Conservation (phyloP, 2,113 vertebrate genomes). For the Leucoraja erinaceus region DNA sequence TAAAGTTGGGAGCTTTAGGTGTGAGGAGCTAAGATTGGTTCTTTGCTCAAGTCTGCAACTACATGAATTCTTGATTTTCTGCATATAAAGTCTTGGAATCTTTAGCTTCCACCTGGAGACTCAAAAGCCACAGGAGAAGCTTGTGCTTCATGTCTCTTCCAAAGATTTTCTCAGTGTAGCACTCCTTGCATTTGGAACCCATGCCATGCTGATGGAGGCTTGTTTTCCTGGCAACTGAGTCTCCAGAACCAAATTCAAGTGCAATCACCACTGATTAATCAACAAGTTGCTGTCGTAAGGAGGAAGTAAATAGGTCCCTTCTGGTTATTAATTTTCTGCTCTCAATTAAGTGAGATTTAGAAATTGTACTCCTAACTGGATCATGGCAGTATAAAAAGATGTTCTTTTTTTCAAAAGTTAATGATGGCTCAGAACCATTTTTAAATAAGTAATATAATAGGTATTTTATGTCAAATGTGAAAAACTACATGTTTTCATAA, state of each 20-base stretch:
- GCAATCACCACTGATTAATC: not conserved
- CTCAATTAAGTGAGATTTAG: slow-evolving; percentile 13
- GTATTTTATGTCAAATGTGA: not conserved
- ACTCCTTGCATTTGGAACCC: not conserved
- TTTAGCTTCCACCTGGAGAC: not conserved
- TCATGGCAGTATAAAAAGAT: slow-evolving; percentile 1
- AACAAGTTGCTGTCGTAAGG: not conserved
- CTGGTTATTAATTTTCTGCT: not conserved
- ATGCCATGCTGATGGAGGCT: not conserved
- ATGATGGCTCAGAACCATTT: not conserved
- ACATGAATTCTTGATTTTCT: not conserved
- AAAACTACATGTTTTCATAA: not conserved
- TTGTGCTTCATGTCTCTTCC: not conserved
- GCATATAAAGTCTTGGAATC: not conserved
- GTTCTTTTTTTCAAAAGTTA: not conserved
- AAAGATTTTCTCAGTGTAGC: not conserved
- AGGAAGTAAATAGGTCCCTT: not conserved
- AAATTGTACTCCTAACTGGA: not conserved
- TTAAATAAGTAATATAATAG: not conserved
- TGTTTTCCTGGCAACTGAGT: not conserved
- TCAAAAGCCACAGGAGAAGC: not conserved
- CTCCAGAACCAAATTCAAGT: not conserved
- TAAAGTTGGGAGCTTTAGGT: not conserved
- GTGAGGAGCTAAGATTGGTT: not conserved
- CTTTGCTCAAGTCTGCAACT: not conserved